Percentiles rank a stretch among this genome's conserved stretches.
phyloP scores from a whole-genome alignment of 2,797 vertebrate genomes.

The Argyrosomus regius region DNA sequence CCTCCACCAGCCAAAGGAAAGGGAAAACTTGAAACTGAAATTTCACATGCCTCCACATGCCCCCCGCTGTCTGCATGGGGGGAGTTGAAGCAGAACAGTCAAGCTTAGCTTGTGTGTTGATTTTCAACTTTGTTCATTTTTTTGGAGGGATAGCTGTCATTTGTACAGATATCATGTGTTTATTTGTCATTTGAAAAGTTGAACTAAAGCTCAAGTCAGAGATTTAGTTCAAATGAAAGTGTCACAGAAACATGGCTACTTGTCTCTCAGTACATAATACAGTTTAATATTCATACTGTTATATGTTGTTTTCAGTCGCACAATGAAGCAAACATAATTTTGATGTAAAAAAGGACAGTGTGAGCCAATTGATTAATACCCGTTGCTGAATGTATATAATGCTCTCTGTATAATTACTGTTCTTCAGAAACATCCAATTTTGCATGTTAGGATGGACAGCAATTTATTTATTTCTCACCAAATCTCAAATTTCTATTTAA shows the following conservation, averaged over 20 bases:
- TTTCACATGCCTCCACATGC: neutral
- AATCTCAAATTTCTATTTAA: constrained; percentile 48
- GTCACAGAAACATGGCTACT: constrained; percentile 4
- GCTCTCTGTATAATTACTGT: constrained; percentile 30
- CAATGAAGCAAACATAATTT: constrained; percentile 8
- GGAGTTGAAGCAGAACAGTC: neutral
- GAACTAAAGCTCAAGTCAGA: neutral
- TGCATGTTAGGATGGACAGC: constrained; percentile 32
- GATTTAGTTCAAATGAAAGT: constrained; percentile 6
- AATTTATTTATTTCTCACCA: constrained; percentile 61
- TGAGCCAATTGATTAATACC: neutral
- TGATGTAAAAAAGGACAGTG: neutral
- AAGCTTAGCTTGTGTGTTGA: too few species aligned
- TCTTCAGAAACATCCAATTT: constrained; percentile 34
- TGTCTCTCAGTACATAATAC: neutral
- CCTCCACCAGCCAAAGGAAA: constrained; percentile 45
- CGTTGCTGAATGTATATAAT: constrained; percentile 37
- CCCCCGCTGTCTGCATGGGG: neutral
- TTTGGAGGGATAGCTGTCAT: constrained; percentile 13
- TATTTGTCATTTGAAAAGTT: constrained; percentile 4
- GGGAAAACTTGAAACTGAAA: constrained; percentile 9
- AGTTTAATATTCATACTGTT: constrained; percentile 1
- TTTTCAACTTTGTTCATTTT: constrained; percentile 2
- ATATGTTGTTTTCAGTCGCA: constrained; percentile 20
- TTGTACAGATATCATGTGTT: constrained; percentile 39